phyloP scores from a whole-genome alignment of 1,140 invertebrate species.

The Mycetomoellerius zeteki region DNA sequence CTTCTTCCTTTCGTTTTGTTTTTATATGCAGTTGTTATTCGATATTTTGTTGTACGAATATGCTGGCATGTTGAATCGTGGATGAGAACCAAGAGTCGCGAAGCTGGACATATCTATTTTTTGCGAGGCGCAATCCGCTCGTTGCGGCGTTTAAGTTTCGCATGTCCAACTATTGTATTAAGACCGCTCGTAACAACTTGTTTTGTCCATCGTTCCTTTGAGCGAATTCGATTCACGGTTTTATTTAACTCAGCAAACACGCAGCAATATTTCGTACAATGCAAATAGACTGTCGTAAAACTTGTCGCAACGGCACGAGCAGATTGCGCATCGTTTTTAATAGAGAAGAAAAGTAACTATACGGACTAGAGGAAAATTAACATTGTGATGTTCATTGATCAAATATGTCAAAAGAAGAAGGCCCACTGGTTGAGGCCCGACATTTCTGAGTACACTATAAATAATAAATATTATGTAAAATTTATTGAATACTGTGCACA shows the following conservation, averaged over 20 bases:
- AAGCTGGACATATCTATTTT: conserved; percentile 73
- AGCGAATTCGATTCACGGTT: not conserved
- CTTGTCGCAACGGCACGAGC: conserved; percentile 47
- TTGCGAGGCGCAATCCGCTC: conserved; percentile 71
- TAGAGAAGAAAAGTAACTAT: conserved; percentile 74
- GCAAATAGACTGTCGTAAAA: not conserved
- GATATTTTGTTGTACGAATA: conserved; percentile 77
- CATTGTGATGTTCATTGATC: conserved; percentile 83
- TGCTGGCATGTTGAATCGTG: conserved; percentile 79
- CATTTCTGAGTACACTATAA: conserved; percentile 84
- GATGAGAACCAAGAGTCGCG: conserved; percentile 69
- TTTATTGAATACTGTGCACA: conserved; percentile 70
- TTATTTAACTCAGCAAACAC: not conserved
- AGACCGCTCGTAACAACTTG: not conserved
- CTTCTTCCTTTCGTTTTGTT: conserved; percentile 67
- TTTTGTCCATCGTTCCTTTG: not conserved
- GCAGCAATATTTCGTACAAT: conserved; percentile 4
- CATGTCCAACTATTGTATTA: not conserved
- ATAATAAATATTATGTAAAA: conserved; percentile 85
- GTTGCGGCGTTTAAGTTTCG: conserved; percentile 13
- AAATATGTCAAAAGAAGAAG: conserved; percentile 82
- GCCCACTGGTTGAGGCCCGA: conserved; percentile 84
- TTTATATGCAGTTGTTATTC: conserved; percentile 69
- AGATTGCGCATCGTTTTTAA: conserved; percentile 74
- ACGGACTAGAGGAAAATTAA: conserved; percentile 80